These are phyloP conservation scores for Hyppa rectilinea DNA, from an alignment of 2,888 invertebrate genomes.

Conservation along the genomic window DNA sequence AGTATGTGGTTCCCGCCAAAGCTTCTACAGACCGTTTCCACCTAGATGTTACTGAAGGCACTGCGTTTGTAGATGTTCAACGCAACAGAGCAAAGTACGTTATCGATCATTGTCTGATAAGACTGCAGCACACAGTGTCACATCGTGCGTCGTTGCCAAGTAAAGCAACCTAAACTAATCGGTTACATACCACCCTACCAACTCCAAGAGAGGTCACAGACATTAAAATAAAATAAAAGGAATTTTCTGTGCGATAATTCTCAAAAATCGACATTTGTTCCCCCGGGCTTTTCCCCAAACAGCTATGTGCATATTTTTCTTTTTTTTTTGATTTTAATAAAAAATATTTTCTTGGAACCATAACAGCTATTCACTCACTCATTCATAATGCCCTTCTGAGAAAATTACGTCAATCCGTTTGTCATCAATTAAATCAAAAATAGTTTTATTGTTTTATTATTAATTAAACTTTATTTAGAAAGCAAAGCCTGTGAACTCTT, in stretches of 20 bases:
- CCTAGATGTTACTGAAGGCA: constrained; percentile 64
- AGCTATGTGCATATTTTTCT: constrained; percentile 39
- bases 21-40: constrained; percentile 61
- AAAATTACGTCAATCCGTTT: constrained; percentile 52
- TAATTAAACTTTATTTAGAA: constrained; percentile 37
- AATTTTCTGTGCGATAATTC: constrained; percentile 73
- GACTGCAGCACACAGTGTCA: constrained; percentile 52
- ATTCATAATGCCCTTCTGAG: constrained; percentile 54
- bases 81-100: constrained; percentile 54
- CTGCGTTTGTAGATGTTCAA: constrained; percentile 58
- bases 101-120: constrained; percentile 50
- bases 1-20: constrained; percentile 53
- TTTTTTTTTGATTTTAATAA: constrained; percentile 37
- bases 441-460: constrained; percentile 26
- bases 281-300: constrained; percentile 44
- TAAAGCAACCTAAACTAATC: constrained; percentile 56
- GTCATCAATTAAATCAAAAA: constrained; percentile 44
- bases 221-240: constrained; percentile 60
- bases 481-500: constrained; percentile 71
- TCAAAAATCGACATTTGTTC: constrained; percentile 54
- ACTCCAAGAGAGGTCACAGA: constrained; percentile 73
- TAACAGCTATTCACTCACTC: constrained; percentile 55
- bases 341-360: constrained; percentile 37
- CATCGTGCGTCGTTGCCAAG: constrained; percentile 48
- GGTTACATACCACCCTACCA: constrained; percentile 62